Conservation (phyloP, 2,113 vertebrate genomes). For the Pristiophorus japonicus region DNA sequence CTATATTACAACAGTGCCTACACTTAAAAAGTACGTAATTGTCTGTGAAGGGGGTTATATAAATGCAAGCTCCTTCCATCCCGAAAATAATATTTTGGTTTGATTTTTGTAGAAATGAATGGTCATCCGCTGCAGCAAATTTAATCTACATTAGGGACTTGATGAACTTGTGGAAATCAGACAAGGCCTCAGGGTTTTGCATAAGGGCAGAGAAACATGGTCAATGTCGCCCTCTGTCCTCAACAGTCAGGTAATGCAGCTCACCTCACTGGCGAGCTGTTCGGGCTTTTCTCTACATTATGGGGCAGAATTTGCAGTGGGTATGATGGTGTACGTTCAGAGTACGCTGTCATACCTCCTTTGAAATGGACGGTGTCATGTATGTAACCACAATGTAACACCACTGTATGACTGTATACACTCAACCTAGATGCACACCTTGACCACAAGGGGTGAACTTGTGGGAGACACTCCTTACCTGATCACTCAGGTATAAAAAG, state of each 20-base stretch:
- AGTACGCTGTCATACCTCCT: too few relatives aligned
- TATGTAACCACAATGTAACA: too few relatives aligned
- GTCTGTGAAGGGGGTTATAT: neutral
- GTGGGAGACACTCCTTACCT: too few relatives aligned
- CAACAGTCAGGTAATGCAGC: neutral
- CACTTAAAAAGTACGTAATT: neutral
- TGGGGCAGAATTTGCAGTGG: neutral
- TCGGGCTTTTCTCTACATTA: neutral
- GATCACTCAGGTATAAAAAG: too few relatives aligned
- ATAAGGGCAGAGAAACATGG: neutral
- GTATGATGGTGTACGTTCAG: too few relatives aligned
- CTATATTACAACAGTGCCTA: neutral
- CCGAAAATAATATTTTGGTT: neutral
- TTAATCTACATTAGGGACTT: neutral
- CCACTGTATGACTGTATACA: too few relatives aligned
- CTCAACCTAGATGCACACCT: too few relatives aligned
- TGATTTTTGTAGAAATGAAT: neutral
- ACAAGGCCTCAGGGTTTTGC: too few relatives aligned
- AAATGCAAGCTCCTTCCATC: neutral
- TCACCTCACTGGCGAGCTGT: neutral
- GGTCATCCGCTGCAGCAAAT: neutral
- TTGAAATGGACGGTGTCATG: too few relatives aligned
- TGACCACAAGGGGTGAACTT: too few relatives aligned
- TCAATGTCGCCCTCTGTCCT: slow-evolving; percentile 8
- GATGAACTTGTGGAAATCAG: neutral